Conservation (phyloP, 2,888 invertebrate genomes). For the Lycophotia porphyrea region DNA sequence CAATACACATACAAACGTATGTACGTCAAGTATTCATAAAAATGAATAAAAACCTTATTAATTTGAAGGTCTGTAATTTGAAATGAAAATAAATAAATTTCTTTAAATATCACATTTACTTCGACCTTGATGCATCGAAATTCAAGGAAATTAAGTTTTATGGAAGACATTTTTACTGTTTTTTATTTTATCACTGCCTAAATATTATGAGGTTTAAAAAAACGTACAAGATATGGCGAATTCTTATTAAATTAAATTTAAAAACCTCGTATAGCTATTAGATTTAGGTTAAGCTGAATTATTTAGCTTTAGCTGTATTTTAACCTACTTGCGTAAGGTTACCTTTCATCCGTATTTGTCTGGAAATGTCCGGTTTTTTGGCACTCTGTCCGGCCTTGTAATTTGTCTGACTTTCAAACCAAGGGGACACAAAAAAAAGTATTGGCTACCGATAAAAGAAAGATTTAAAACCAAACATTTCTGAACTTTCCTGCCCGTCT, state of each 20-base stretch:
- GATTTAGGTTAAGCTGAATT: not conserved
- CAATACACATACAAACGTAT: not conserved
- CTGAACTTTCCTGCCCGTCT: not conserved
- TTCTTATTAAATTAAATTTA: no score
- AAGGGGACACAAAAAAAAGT: not conserved
- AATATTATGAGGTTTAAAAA: not conserved
- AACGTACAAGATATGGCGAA: not conserved
- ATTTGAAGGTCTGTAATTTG: conserved; percentile 20
- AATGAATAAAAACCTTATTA: conserved; percentile 27
- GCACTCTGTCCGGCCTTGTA: not conserved
- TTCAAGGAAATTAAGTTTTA: conserved; percentile 11
- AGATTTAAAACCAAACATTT: not conserved
- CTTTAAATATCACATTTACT: conserved; percentile 6
- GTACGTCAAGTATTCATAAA: not conserved
- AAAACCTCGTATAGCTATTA: no score
- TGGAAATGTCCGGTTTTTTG: no score
- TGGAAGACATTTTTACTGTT: not conserved
- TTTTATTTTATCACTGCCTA: not conserved
- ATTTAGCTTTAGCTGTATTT: not conserved
- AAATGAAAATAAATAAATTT: conserved; percentile 4
- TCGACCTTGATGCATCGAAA: conserved; percentile 15
- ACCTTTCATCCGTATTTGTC: not conserved
- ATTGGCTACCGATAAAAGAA: not conserved
- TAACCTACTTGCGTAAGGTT: not conserved
- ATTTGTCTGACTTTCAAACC: not conserved